phyloP scores from a whole-genome alignment of 2,888 invertebrate species.

The Spicauda simplicius region DNA sequence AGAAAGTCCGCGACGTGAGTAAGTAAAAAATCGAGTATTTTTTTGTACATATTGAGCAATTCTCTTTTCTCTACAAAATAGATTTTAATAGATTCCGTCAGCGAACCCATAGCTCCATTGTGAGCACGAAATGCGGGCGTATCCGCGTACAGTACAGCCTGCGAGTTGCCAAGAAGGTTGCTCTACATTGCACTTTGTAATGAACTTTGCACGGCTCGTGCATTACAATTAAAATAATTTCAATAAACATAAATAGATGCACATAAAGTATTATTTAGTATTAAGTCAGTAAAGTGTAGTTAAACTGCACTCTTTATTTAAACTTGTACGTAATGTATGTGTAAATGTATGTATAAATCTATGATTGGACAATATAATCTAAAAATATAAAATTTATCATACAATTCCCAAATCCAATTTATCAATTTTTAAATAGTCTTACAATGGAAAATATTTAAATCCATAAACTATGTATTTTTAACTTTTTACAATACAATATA shows the following conservation, averaged over 20 bases:
- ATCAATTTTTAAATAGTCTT: too few species aligned
- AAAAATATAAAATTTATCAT: too few species aligned
- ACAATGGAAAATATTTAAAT: too few species aligned
- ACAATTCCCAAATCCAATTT: too few species aligned
- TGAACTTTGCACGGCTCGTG: constrained; percentile 4
- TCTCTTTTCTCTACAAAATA: constrained; percentile 16
- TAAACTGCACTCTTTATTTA: too few species aligned
- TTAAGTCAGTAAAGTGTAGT: neutral
- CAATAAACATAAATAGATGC: neutral
- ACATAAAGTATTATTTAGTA: neutral
- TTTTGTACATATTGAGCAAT: neutral
- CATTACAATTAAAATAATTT: neutral
- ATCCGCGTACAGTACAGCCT: constrained; percentile 47
- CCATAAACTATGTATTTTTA: too few species aligned
- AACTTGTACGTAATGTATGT: too few species aligned
- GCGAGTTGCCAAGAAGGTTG: constrained; percentile 53
- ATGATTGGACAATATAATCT: too few species aligned
- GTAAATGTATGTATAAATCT: too few species aligned
- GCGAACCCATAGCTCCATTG: constrained; percentile 39
- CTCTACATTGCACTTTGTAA: constrained; percentile 56
- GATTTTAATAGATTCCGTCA: constrained; percentile 36
- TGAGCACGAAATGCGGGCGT: constrained; percentile 52
- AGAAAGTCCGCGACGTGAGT: too few species aligned
- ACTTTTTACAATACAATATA: too few species aligned
- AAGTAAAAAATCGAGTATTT: neutral